These are phyloP conservation scores for Subacronicta megacephala DNA, from an alignment of 2,888 invertebrate genomes.

Conservation along the genomic window DNA sequence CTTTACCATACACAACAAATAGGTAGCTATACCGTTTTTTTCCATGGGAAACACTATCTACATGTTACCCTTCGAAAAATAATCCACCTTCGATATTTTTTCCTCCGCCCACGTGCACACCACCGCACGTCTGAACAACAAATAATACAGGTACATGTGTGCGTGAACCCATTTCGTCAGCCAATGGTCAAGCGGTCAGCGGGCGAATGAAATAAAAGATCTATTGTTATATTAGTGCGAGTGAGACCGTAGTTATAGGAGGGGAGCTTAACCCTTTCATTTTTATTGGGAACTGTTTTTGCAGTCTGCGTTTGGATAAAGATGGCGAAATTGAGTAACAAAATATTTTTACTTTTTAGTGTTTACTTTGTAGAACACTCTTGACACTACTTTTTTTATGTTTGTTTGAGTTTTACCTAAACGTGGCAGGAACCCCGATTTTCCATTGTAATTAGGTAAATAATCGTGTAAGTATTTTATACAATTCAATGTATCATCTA, in stretches of 20 bases:
- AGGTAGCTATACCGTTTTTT: too few relatives aligned
- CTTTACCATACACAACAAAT: too few relatives aligned
- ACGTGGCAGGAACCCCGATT: too few relatives aligned
- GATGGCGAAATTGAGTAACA: conserved; percentile 15
- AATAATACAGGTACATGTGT: conserved; percentile 28
- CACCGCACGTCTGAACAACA: conserved; percentile 7
- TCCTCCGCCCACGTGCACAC: conserved; percentile 45
- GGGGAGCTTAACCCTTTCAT: conserved; percentile 51
- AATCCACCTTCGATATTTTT: conserved; percentile 28
- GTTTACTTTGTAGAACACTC: not conserved
- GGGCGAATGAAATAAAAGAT: conserved; percentile 61
- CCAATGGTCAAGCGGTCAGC: conserved; percentile 87
- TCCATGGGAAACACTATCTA: too few relatives aligned
- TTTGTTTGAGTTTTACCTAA: too few relatives aligned
- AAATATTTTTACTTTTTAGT: not conserved
- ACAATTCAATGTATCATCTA: too few relatives aligned
- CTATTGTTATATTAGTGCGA: conserved; percentile 29
- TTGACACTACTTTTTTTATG: not conserved
- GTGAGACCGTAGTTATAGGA: conserved; percentile 41
- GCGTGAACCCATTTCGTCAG: conserved; percentile 56
- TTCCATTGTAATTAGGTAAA: too few relatives aligned
- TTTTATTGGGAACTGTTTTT: conserved; percentile 46
- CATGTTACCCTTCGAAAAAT: conserved; percentile 11
- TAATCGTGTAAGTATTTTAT: too few relatives aligned
- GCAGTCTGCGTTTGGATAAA: conserved; percentile 24